Percentiles rank a stretch among this genome's conserved stretches.
Conservation (phyloP, 1,140 invertebrate species). For the Zaprionus taronus region DNA sequence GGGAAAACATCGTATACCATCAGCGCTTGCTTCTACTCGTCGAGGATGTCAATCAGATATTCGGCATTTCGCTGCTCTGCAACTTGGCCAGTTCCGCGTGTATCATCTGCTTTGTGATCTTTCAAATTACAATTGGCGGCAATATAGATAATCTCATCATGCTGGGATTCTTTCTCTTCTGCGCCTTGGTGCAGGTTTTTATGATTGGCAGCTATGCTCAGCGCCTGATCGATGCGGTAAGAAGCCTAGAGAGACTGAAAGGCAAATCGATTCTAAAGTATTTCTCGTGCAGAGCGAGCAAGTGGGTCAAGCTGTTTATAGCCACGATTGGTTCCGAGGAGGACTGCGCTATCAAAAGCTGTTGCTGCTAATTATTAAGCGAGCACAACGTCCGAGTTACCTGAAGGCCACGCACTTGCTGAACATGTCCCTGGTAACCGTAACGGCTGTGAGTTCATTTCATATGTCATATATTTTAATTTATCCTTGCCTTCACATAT, state of each 20-base stretch:
- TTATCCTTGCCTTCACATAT: not conserved
- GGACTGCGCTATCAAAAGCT: conserved; percentile 58
- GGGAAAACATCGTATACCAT: conserved; percentile 55
- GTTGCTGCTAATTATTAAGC: conserved; percentile 53
- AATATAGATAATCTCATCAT: conserved; percentile 63
- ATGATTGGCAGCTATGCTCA: conserved; percentile 70
- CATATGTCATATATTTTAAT: not conserved
- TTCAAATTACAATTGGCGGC: conserved; percentile 73
- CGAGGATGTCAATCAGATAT: conserved; percentile 61
- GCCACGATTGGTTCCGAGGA: conserved; percentile 60
- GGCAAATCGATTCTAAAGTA: not conserved
- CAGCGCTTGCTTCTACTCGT: conserved; percentile 55
- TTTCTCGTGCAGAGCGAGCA: conserved; percentile 44
- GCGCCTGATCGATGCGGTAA: conserved; percentile 59
- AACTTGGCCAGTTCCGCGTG: conserved; percentile 70
- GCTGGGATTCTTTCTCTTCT: conserved; percentile 67
- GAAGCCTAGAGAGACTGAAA: not conserved
- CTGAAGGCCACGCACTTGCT: conserved; percentile 63
- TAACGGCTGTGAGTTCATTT: conserved; percentile 55
- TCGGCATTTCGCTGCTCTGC: conserved; percentile 64
- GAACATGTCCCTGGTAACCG: conserved; percentile 58
- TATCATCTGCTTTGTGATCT: conserved; percentile 74
- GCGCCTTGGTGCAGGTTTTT: conserved; percentile 69
- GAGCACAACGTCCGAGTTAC: conserved; percentile 55
- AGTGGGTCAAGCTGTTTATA: conserved; percentile 58